Conservation (phyloP, 2,888 invertebrate species). For the Tiliacea citrago region DNA sequence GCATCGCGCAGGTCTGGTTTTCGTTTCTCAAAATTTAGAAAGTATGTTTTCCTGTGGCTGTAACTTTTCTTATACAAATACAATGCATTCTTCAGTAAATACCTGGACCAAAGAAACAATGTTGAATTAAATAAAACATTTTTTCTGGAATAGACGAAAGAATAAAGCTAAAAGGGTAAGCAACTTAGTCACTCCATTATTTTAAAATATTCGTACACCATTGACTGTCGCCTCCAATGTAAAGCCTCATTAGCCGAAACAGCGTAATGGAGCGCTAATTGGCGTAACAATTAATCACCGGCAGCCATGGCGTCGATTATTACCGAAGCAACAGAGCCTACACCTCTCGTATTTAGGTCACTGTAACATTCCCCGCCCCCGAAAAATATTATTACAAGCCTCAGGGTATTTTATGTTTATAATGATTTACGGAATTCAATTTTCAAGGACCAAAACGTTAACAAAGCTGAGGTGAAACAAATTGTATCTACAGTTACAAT, state of each 20-base stretch:
- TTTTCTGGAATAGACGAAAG: background rate
- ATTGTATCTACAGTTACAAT: constrained; percentile 60
- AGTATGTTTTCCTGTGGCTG: background rate
- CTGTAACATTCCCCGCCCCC: constrained; percentile 15
- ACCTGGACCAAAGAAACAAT: background rate
- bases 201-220: constrained; percentile 10
- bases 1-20: too few relatives aligned
- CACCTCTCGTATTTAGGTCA: constrained; percentile 58
- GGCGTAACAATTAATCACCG: constrained; percentile 61
- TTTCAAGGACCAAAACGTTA: constrained; percentile 36
- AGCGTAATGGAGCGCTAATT: constrained; percentile 59
- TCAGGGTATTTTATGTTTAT: constrained; percentile 11
- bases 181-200: background rate
- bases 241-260: constrained; percentile 47
- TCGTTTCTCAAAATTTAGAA: constrained; percentile 12
- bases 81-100: background rate
- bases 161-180: background rate
- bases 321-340: constrained; percentile 38
- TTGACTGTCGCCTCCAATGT: constrained; percentile 12
- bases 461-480: constrained; percentile 47
- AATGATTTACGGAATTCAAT: constrained; percentile 38
- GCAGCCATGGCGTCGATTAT: constrained; percentile 47
- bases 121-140: background rate
- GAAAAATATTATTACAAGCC: constrained; percentile 48
- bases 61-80: background rate